Evolutionary conservation across 2,888 invertebrate genomes (phyloP).

Genomic region (Cylindroiulus punctatus): DNA sequence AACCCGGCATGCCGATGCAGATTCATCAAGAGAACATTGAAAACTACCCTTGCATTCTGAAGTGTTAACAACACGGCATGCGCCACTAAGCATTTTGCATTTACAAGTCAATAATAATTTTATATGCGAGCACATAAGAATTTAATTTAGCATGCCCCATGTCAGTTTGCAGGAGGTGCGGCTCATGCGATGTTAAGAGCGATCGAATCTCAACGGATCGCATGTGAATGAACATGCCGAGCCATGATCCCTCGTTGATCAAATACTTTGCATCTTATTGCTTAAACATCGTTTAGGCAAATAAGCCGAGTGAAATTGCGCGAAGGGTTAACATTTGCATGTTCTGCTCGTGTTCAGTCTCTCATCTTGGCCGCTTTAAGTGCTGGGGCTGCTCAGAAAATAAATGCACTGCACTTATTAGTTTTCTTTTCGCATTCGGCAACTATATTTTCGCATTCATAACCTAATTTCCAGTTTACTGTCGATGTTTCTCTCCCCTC

Average conservation of each 20-base stretch:
- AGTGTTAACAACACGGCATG: too few relatives aligned
- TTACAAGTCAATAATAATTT: too few relatives aligned
- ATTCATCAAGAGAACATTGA: too few relatives aligned
- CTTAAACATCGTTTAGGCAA: conserved; percentile 29
- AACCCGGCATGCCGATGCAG: too few relatives aligned
- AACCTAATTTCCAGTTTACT: conserved; percentile 29
- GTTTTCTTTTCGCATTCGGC: conserved; percentile 17
- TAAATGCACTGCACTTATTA: conserved; percentile 17
- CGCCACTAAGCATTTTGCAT: too few relatives aligned
- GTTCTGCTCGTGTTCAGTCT: background rate
- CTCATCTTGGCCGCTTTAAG: background rate
- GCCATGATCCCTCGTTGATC: background rate
- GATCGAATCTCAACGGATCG: background rate
- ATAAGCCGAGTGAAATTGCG: background rate
- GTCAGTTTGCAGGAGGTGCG: background rate
- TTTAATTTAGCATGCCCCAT: background rate
- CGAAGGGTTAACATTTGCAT: background rate
- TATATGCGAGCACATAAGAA: too few relatives aligned
- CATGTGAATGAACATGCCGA: background rate
- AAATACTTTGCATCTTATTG: background rate
- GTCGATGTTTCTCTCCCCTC: background rate
- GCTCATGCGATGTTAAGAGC: background rate
- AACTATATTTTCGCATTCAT: conserved; percentile 23
- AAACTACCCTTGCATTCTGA: too few relatives aligned
- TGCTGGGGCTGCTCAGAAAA: conserved; percentile 7